Base-by-base conservation (phyloP, 2,113 vertebrate species). In the Hucho hucho region DNA sequence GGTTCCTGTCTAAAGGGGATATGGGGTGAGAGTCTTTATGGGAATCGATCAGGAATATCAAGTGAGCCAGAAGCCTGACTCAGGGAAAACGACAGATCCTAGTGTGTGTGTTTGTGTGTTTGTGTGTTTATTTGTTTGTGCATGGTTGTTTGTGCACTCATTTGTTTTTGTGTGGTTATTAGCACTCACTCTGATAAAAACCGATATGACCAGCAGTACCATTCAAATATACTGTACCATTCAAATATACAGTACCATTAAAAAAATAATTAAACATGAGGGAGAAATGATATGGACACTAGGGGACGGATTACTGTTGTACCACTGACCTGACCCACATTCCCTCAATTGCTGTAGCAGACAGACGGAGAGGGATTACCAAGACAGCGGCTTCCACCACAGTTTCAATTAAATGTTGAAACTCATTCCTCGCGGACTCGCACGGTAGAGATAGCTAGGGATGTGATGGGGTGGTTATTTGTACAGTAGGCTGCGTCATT, bases 31-130 rank as follows among this genome's bases (percentile, higher is more conserved):
- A 87, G 77, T 88, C 89, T 90, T 87, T 82, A 77, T 79, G 81
- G 77, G 73, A 79, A 91, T 89, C 80, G 74, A 90, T 88, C 67
- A 70, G 73, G 79, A 87, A 83, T 85, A 85, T 83, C 79, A 83
- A 87, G 85, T 78, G 77, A 84, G 87, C 76, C 81, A 79, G 86
- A 86, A 78, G 83, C 82, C 90, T 91, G 89, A 92, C 86, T 90
- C 87, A 92, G 88, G 84, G 71, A 61, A 86, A 90, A 66, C 56
- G 24, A n/a, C 73, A 49, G 71, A 9, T 75, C 72, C 71, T 63
- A 26, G 11, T 73, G 65, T 75, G 70, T 81, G 71, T 58, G 32
- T 58, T 56, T 67, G 77, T 49, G 70, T 29, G 71, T 63, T 29
- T 29, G 65, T 18, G 7, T n/a, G 5, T 20, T 1, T 69, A 43